Base-by-base conservation (phyloP, 2,888 invertebrate genomes). In the Acutogordius australiensis region DNA sequence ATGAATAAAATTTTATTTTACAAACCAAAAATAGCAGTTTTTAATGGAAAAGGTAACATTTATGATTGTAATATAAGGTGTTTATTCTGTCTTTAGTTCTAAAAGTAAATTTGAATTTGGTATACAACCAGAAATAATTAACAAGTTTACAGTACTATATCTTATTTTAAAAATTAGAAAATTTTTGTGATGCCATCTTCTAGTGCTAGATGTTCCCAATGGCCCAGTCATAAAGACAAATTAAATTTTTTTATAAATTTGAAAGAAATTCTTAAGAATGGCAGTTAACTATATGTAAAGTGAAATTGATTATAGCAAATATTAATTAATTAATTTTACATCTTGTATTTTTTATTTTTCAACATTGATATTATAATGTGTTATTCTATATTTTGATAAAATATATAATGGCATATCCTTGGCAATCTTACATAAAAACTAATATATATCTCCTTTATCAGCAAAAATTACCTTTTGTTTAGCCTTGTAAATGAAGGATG, bases 161-260 rank as follows among this genome's bases (percentile, higher is more conserved):
- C n/a, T n/a, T n/a, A n/a, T n/a, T 63, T 64, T 4, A 65, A 73
- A 72, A 72, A 62, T 91, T 91, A 88, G 67, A 87, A 84, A 71
- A 84, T 90, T 78, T 94, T 86, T 84, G 91, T 94, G 70, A 90
- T 91, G 90, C 91, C 91, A 64, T 91, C 90, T 61, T 90, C 90
- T 60, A 88, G 87, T 68, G 90, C 91, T 59, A 79, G 91, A 60
- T 91, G 88, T 75, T 87, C 91, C 45, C 90, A 91, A 72, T 76
- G 91, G 65, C 91, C 91, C n/a, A 78, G 90, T 65, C 88, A 90
- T 26, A 84, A 86, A 0, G 91, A 94, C 75, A 94, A 94, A 75
- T 86, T 94, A 62, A 91, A 91, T 64, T 94, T 88, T 75, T 94
- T 90, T 75, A 80, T 83, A 62, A 88, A 88, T n/a, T n/a, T 37